Evolutionary conservation across 1,140 invertebrate genomes (phyloP), one percentile per base, ranked within the genome.

Genomic region (Pentalonia nigronervosa): DNA sequence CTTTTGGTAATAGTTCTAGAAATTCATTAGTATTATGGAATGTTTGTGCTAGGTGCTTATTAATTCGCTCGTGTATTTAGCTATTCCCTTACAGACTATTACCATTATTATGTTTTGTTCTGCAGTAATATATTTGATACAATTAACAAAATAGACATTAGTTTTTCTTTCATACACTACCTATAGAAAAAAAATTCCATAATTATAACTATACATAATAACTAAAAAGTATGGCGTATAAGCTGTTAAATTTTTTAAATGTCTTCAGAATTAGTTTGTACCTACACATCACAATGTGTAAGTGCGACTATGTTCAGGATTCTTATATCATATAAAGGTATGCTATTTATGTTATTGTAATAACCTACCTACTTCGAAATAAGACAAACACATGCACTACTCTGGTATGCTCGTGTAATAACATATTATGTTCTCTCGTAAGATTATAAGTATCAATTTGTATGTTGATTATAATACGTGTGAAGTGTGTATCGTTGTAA

Each of bases 381-480:
- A 67, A 17, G 30, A 67, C 11, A 67, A 76, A n/a, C n/a, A 76
- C 60, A n/a, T 76, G 60, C n/a, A 76, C 60, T 76, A 76, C 60
- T 76, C 20, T 17, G 14, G 30, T 76, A 76, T 76, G 60, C 60
- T n/a, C 41, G 41, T 76, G 17, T 34, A 76, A n/a, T 36, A 30
- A 34, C 21, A 34, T 34, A 50, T 88, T 48, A 89, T 9, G n/a
- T 36, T 89, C 87, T 2, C n/a, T 89, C 34, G 53, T 56, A 60
- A 53, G 36, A 60, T 60, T 60, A 60, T 60, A 60, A 90, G 53
- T 90, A 90, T 67, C 89, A 90, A 90, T 90, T 90, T 90, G 56
- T 90, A 67, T 60, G 89, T 45, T 90, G 50, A 60, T 90, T 60
- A 45, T 50, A 87, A 47, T 41, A 17, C 30, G 53, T 45, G 36